phyloP scores from a whole-genome alignment of 2,888 invertebrate genomes.

The Drosophila kokeensis region DNA sequence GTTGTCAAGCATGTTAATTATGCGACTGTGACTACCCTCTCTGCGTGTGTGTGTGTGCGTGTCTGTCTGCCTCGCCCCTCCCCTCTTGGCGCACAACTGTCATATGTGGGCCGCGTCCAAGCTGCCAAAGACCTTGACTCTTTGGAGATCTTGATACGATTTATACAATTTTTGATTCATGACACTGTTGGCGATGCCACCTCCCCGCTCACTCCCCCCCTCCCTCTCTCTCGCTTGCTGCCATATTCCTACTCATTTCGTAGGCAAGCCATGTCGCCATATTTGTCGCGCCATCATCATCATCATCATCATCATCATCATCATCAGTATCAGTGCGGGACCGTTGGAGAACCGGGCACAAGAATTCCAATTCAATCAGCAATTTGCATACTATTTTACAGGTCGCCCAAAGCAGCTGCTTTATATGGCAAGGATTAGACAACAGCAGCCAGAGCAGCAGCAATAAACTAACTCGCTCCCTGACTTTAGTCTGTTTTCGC shows the following conservation, averaged over 20 bases:
- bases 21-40: conserved; percentile 52
- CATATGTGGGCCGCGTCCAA: conserved; percentile 58
- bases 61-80: background rate
- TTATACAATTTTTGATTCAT: conserved; percentile 77
- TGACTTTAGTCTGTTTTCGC: background rate
- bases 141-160: conserved; percentile 71
- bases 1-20: conserved; percentile 76
- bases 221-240: background rate
- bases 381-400: conserved; percentile 75
- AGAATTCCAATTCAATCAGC: conserved; percentile 68
- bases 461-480: conserved; percentile 13
- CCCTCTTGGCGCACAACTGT: conserved; percentile 13
- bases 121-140: conserved; percentile 72
- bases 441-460: conserved; percentile 13
- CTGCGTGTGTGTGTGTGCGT: conserved; percentile 4
- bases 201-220: background rate
- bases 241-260: conserved; percentile 54
- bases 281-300: conserved; percentile 57
- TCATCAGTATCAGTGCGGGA: conserved; percentile 4
- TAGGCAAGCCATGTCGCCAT: conserved; percentile 73
- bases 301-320: conserved; percentile 4
- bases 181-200: conserved; percentile 42
- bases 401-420: conserved; percentile 58
- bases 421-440: conserved; percentile 68
- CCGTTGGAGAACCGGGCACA: conserved; percentile 30